Base-by-base conservation (phyloP, 2,113 vertebrate genomes). In the Ochotona princeps region DNA sequence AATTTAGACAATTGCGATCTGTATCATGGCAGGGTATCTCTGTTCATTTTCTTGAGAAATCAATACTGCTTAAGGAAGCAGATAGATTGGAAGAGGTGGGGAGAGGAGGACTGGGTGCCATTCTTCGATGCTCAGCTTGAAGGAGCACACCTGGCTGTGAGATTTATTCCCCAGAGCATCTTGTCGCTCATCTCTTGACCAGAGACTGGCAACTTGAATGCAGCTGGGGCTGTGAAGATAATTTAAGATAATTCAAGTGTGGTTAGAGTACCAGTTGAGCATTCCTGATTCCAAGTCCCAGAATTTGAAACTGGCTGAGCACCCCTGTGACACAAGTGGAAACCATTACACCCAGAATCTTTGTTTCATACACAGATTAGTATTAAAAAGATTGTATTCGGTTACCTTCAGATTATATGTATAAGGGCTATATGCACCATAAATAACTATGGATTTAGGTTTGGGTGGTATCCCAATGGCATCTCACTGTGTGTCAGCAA, bases 51-150 rank as follows among this genome's bases (percentile, higher is more conserved):
- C 63, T 7, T 49, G 57, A 54, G 60, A 30, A 23, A 32, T 78
- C 35, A 15, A n/a, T n/a, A 20, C 87, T 76, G 65, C 61, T 66
- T n/a, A n/a, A 66, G 38, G 73, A 76, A 73, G 18, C 15, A 20
- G 66, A 14, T 47, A 32, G 2, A n/a, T 28, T n/a, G 30, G 67
- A 70, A 47, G 54, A 57, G n/a, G 17, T 61, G 4, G n/a, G 49
- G 65, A n/a, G 17, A 69, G 4, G n/a, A 28, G 23, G 67, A 23
- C 70, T 47, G 8, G 15, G 9, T 1, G 11, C 23, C 23, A 8
- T 69, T 51, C 63, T 89, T 76, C 51, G 63, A 87, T 60, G 66
- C 54, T 84, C 61, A 76, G 90, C 54, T 57, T 57, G 54, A 57
- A 54, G 49, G 26, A 80, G 32, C 49, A 49, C 17, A 93, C 11